These are phyloP conservation scores for Salvelinus namaycush DNA, from an alignment of 2,113 vertebrate species.

Conservation along the genomic window DNA sequence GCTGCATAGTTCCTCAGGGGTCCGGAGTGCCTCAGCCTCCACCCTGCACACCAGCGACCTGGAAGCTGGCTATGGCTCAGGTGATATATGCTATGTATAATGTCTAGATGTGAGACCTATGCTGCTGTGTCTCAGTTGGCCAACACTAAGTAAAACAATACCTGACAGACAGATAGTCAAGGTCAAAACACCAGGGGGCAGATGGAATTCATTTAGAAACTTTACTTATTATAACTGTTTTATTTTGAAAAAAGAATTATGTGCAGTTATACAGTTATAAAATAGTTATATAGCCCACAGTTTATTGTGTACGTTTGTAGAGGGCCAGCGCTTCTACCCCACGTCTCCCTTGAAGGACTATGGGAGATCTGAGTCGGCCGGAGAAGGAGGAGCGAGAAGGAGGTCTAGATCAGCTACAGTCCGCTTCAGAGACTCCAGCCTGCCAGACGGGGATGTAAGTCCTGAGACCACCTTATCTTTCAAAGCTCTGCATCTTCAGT, in stretches of 20 bases:
- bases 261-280: too few species aligned
- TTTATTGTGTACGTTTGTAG: constrained; percentile 52
- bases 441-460: constrained; percentile 75
- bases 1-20: constrained; percentile 63
- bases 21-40: constrained; percentile 82
- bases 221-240: too few species aligned
- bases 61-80: constrained; percentile 73
- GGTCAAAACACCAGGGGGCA: too few species aligned
- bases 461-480: not conserved
- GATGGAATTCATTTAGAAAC: too few species aligned
- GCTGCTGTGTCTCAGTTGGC: not conserved
- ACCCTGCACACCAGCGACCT: constrained; percentile 86
- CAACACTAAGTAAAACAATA: not conserved
- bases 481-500: not conserved
- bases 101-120: not conserved
- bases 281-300: not conserved
- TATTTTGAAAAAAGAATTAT: too few species aligned
- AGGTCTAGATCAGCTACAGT: constrained; percentile 81
- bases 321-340: constrained; percentile 73
- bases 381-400: constrained; percentile 66
- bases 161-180: too few species aligned
- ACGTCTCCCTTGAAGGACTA: constrained; percentile 86
- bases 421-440: constrained; percentile 75
- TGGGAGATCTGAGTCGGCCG: constrained; percentile 43
- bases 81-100: constrained; percentile 57